phyloP scores from a whole-genome alignment of 2,113 vertebrate species.

The Anarhynchus alexandrinus region DNA sequence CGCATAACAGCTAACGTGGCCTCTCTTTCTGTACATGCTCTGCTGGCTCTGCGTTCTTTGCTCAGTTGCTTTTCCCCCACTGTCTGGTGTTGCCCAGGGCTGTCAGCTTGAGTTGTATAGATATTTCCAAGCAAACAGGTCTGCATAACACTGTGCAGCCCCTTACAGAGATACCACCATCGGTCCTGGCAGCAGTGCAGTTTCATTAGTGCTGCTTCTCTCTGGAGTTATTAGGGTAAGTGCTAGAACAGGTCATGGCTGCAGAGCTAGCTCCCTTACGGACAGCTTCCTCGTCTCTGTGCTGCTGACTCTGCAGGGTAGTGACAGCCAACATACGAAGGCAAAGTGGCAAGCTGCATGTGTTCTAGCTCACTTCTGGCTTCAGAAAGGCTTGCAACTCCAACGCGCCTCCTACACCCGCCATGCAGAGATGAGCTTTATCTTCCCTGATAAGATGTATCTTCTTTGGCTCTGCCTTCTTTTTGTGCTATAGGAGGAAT shows the following conservation, averaged over 20 bases:
- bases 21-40: not conserved
- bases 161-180: not conserved
- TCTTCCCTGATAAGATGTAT: not conserved
- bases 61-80: not conserved
- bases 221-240: not conserved
- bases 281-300: not conserved
- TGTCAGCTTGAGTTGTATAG: not conserved
- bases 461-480: not conserved
- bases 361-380: not conserved
- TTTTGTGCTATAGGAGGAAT: not conserved
- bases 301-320: not conserved
- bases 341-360: not conserved
- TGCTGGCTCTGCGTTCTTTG: not conserved
- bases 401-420: too few species aligned
- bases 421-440: not conserved
- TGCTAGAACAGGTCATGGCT: not conserved
- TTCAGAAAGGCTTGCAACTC: not conserved
- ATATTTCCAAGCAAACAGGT: not conserved
- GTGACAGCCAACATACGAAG: not conserved
- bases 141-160: not conserved
- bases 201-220: not conserved
- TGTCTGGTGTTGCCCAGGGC: not conserved
- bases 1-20: accelerated
- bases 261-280: not conserved
- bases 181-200: not conserved